Base-by-base conservation (phyloP, 2,888 invertebrate species). In the Drosophila crucigera region DNA sequence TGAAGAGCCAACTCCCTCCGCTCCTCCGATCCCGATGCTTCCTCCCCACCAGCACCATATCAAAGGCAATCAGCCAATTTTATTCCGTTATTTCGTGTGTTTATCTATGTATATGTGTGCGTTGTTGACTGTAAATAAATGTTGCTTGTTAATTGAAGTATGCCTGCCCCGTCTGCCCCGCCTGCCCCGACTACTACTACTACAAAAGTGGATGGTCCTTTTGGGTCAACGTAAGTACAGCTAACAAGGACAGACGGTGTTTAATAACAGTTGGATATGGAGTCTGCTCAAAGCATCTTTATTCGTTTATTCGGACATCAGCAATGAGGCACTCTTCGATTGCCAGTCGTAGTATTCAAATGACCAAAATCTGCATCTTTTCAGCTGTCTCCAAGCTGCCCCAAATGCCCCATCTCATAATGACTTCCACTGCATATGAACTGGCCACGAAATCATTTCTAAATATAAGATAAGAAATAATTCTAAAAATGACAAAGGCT, bases 91-190 rank as follows among this genome's bases (percentile, higher is more conserved):
- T 31, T 68, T 37, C 69, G 50, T 64, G 43, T 68, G 41, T 66
- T 54, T 56, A 39, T 54, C 53, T 76, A 54, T 84, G 41, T 58
- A 9, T 43, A 30, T 66, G 66, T 80, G 62, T 76, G 60, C 50
- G 47, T 68, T 62, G 56, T 74, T 58, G 35, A 71, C 49, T 82
- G 84, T 82, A 82, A 82, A 82, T 82, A 82, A 82, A 82, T 82
- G 84, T 67, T 74, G 61, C 49, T 62, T 63, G 62, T 68, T 74
- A 33, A 68, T 47, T 67, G 14, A 3, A 54, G 35, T 35, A 35
- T 50, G 25, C 30, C 25, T 22, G n/a, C 7, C n/a, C 31, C 28
- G 28, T 0, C 3, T n/a, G n/a, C n/a, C 28, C 28, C 31, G 31
- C 7, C 31, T n/a, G 31, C 7, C n/a, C 22, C 6, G 33, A 25